Conservation (phyloP, 2,888 invertebrate genomes). For the Caenorhabditis plicata region DNA sequence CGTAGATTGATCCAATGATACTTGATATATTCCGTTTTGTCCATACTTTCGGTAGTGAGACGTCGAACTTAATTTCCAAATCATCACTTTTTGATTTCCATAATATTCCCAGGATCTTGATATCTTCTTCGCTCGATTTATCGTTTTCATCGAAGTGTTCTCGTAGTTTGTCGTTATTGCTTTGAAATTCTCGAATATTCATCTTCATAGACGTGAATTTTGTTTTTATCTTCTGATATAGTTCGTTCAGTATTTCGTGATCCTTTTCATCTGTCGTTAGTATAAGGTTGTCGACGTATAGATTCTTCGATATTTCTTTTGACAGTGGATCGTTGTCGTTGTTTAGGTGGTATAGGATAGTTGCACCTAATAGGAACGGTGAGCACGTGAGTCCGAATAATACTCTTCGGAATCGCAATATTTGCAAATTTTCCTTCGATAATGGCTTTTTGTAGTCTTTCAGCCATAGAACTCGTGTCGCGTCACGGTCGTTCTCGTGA, state of each 20-base stretch:
- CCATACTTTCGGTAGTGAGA: too few species aligned
- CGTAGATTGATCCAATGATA: too few species aligned
- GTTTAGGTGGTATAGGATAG: conserved; percentile 1
- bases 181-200: conserved; percentile 24
- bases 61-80: background rate
- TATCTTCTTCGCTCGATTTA: background rate
- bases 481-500: conserved; percentile 27
- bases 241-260: background rate
- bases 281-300: conserved; percentile 14
- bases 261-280: background rate
- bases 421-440: conserved; percentile 12
- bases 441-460: conserved; percentile 13
- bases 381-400: conserved; percentile 33
- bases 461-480: conserved; percentile 22
- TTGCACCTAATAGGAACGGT: conserved; percentile 20
- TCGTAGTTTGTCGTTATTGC: conserved; percentile 23
- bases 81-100: background rate
- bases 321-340: background rate
- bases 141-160: background rate
- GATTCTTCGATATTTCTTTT: background rate
- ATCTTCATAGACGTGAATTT: conserved; percentile 8
- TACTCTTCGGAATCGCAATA: conserved; percentile 28
- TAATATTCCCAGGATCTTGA: background rate
- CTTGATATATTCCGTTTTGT: too few species aligned
- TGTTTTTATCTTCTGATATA: conserved; percentile 3